These are phyloP conservation scores for Eristalis intricaria DNA, from an alignment of 2,888 invertebrate genomes.

Conservation along the genomic window DNA sequence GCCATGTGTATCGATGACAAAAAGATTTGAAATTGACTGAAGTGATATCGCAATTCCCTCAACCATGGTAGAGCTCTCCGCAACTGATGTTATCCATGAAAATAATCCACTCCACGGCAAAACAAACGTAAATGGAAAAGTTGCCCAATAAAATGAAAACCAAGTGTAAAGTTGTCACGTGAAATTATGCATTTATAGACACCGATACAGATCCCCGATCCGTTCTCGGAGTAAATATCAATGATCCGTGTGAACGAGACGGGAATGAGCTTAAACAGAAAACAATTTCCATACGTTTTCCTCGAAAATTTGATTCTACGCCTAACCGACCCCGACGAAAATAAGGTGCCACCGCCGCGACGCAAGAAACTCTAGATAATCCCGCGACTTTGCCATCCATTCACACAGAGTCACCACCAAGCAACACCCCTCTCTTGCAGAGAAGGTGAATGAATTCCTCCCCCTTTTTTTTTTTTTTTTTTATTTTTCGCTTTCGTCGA, in stretches of 20 bases:
- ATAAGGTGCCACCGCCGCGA: background rate
- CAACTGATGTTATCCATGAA: background rate
- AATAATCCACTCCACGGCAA: background rate
- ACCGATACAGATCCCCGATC: background rate
- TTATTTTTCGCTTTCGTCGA: background rate
- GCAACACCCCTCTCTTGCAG: too few species aligned
- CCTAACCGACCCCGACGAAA: background rate
- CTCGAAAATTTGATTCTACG: background rate
- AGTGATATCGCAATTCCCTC: too few species aligned
- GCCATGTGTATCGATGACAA: too few species aligned
- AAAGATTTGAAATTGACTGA: too few species aligned
- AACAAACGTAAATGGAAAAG: background rate
- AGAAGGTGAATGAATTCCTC: background rate
- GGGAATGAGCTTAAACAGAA: background rate
- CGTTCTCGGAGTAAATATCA: background rate
- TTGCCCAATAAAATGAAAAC: background rate
- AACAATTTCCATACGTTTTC: slow-evolving; percentile 5
- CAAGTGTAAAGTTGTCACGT: background rate
- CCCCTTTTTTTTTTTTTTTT: background rate
- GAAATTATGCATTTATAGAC: background rate
- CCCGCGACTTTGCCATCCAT: slow-evolving; percentile 1
- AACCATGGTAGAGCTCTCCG: too few species aligned
- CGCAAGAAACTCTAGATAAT: slow-evolving; percentile 13
- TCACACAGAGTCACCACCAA: background rate
- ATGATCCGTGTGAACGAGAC: slow-evolving; percentile 11